These are phyloP conservation scores for Sinocyclocheilus rhinocerous DNA, from an alignment of 2,113 vertebrate genomes.

Conservation along the genomic window DNA sequence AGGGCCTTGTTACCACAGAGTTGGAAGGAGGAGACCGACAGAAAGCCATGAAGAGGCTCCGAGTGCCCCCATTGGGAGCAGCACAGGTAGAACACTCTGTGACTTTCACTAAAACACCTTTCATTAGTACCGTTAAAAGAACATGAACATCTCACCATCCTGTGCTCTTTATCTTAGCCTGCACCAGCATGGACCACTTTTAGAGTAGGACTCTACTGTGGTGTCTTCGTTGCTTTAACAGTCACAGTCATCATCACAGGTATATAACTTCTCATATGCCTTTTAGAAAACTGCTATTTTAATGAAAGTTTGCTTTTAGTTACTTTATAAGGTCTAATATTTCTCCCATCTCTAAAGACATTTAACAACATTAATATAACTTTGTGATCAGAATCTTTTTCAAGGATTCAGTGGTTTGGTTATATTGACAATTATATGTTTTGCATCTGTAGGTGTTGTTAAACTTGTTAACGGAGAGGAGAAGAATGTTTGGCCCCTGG, in stretches of 20 bases:
- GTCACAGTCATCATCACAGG: conserved; percentile 90
- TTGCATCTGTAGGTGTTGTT: conserved; percentile 77
- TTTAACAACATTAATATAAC: not conserved
- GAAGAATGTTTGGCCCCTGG: conserved; percentile 86
- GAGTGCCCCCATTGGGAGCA: conserved; percentile 95
- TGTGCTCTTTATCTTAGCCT: conserved; percentile 75
- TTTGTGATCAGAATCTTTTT: not conserved
- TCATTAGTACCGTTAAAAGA: not conserved
- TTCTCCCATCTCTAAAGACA: not conserved
- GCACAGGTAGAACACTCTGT: conserved; percentile 83
- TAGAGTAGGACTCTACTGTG: conserved; percentile 94
- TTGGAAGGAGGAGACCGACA: conserved; percentile 96
- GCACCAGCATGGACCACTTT: conserved; percentile 98
- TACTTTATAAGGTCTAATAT: not conserved
- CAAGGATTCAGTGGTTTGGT: not conserved
- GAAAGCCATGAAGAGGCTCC: conserved; percentile 96
- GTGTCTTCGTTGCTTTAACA: conserved; percentile 89
- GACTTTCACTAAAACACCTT: not conserved
- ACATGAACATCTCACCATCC: not conserved
- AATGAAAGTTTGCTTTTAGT: not conserved
- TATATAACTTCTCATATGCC: conserved; percentile 53
- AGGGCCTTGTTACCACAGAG: conserved; percentile 95
- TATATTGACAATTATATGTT: not conserved
- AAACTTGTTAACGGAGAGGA: not conserved
- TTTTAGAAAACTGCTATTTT: not conserved